Evolutionary conservation across 2,797 vertebrate genomes (phyloP).

Genomic region (Coilia nasus): DNA sequence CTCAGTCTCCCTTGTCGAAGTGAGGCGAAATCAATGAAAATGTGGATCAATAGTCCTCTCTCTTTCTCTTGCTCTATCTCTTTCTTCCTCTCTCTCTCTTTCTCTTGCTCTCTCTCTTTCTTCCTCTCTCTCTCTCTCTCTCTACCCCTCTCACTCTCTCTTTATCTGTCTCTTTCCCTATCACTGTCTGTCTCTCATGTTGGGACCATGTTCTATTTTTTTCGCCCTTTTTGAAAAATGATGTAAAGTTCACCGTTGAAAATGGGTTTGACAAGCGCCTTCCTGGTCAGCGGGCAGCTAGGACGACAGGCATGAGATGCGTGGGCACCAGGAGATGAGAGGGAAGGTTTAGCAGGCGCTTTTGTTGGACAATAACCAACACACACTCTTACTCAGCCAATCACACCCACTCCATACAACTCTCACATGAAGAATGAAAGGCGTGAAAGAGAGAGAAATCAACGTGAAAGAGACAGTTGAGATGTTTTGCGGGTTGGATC

Average conservation of each 20-base stretch:
- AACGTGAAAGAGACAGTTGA: too few species aligned
- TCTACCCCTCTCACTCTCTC: neutral
- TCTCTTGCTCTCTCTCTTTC: slow-evolving; percentile 29
- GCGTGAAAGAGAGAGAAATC: neutral
- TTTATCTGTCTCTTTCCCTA: neutral
- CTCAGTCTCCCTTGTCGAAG: slow-evolving; percentile 61
- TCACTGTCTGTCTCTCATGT: slow-evolving; percentile 46
- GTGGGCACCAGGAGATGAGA: neutral
- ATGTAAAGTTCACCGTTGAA: slow-evolving; percentile 67
- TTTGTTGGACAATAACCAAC: neutral
- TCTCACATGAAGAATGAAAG: neutral
- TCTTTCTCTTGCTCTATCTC: slow-evolving; percentile 39
- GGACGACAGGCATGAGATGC: neutral
- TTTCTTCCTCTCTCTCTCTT: slow-evolving; percentile 19
- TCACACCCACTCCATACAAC: neutral
- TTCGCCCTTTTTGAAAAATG: slow-evolving; percentile 59
- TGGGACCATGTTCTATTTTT: slow-evolving; percentile 56
- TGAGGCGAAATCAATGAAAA: slow-evolving; percentile 66
- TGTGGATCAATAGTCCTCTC: slow-evolving; percentile 64
- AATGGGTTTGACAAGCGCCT: slow-evolving; percentile 59
- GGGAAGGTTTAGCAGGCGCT: neutral
- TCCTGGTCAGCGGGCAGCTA: slow-evolving; percentile 32
- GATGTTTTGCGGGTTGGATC: neutral
- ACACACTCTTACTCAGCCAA: neutral
- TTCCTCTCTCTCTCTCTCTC: too few species aligned